A percentile compares a stretch with the other conserved stretches of the same genome.
Conservation (phyloP, 1,140 invertebrate genomes). For the Palaemon carinicauda region DNA sequence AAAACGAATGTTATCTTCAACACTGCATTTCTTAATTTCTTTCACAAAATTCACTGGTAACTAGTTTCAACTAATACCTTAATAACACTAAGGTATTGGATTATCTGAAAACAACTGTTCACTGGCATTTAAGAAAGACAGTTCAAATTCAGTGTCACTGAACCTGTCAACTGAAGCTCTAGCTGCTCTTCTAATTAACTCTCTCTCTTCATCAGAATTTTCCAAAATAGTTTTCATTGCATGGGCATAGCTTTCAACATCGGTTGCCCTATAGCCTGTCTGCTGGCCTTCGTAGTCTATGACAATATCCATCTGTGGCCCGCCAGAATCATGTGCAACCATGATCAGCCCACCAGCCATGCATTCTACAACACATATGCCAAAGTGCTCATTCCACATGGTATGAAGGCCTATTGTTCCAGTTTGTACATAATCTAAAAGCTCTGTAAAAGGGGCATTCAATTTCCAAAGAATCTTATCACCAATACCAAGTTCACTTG, state of each 20-base stretch:
- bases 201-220: slow-evolving; percentile 71
- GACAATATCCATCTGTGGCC: slow-evolving; percentile 93
- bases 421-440: slow-evolving; percentile 78
- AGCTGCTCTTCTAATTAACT: slow-evolving; percentile 77
- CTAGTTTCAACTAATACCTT: slow-evolving; percentile 1
- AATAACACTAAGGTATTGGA: background rate
- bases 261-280: slow-evolving; percentile 82
- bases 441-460: slow-evolving; percentile 84
- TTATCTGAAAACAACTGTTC: background rate
- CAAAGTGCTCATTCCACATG: slow-evolving; percentile 99
- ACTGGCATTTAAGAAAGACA: slow-evolving; percentile 62
- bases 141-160: slow-evolving; percentile 68
- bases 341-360: slow-evolving; percentile 98
- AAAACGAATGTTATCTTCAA: too few relatives aligned
- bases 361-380: slow-evolving; percentile 96
- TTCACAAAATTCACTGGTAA: background rate
- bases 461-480: slow-evolving; percentile 87
- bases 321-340: slow-evolving; percentile 93
- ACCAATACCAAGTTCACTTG: slow-evolving; percentile 82
- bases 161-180: slow-evolving; percentile 66
- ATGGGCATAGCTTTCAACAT: slow-evolving; percentile 82
- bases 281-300: slow-evolving; percentile 74
- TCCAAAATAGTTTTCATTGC: slow-evolving; percentile 79
- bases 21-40: too few relatives aligned
- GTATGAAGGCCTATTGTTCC: slow-evolving; percentile 89